Conservation (phyloP, 2,113 vertebrate species). For the Otis tarda region DNA sequence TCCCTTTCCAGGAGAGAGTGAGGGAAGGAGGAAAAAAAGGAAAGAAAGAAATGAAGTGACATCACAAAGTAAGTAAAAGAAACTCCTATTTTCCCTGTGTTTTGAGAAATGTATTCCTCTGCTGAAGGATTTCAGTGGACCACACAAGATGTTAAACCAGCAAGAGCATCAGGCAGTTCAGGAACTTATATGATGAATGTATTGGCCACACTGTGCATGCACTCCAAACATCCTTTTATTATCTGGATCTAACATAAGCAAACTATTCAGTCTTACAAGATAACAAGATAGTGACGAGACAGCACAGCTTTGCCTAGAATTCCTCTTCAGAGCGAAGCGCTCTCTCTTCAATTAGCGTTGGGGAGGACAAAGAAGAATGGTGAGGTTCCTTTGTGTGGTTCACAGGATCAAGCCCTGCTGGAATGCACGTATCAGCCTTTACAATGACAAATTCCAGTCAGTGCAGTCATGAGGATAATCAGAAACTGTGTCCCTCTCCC, state of each 20-base stretch:
- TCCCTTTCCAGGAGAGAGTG: background rate
- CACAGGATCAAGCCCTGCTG: background rate
- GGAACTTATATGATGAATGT: background rate
- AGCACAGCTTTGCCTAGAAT: background rate
- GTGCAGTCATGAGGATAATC: background rate
- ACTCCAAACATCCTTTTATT: background rate
- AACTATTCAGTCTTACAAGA: background rate
- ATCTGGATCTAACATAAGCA: background rate
- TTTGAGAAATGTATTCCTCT: background rate
- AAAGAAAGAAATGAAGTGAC: background rate
- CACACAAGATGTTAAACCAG: background rate
- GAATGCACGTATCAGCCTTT: background rate
- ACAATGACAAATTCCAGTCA: background rate
- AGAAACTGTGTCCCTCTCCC: background rate
- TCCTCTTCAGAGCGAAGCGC: background rate
- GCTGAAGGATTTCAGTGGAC: background rate
- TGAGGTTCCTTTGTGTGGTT: background rate
- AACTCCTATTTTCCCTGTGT: background rate
- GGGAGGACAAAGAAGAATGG: background rate
- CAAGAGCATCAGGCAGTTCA: background rate
- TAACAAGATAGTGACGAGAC: background rate
- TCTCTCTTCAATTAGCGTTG: background rate
- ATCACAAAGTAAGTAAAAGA: background rate
- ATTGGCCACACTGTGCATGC: background rate
- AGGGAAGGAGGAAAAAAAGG: background rate